These are phyloP conservation scores for Crioceris asparagi DNA, from an alignment of 2,888 invertebrate genomes.

Conservation along the genomic window DNA sequence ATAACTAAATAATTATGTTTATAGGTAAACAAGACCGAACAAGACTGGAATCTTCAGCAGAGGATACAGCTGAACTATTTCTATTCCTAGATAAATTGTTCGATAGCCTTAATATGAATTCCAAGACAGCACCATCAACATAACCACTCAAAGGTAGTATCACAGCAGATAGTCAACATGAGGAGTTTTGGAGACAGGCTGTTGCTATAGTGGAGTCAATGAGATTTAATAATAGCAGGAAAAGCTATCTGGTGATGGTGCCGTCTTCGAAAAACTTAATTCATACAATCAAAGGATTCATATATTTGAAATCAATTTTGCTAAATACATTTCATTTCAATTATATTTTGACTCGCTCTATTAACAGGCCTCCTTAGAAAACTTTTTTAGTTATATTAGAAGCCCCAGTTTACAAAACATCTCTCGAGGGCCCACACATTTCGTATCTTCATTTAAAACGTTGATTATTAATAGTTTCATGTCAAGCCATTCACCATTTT, in stretches of 20 bases:
- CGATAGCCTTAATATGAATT: constrained; percentile 14
- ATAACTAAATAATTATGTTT: constrained; percentile 1
- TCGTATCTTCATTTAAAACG: constrained; percentile 12
- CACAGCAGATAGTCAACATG: constrained; percentile 9
- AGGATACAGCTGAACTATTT: constrained; percentile 15
- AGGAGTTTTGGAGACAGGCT: constrained; percentile 10
- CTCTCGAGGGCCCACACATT: constrained; percentile 6
- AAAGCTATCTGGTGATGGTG: too few relatives aligned
- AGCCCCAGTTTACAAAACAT: constrained; percentile 3
- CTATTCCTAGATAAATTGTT: constrained; percentile 16
- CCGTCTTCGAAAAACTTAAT: constrained; percentile 11
- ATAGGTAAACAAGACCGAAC: constrained; percentile 2
- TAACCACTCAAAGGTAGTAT: constrained; percentile 13
- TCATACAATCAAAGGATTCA: constrained; percentile 12
- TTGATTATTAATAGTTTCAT: constrained; percentile 16
- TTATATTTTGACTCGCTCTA: neutral
- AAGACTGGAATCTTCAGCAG: constrained; percentile 5
- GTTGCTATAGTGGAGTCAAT: constrained; percentile 8
- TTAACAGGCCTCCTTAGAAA: constrained; percentile 15
- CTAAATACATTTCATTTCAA: constrained; percentile 3
- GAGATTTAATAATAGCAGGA: constrained; percentile 7
- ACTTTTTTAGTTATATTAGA: constrained; percentile 7
- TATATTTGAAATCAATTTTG: constrained; percentile 7
- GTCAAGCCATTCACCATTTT: constrained; percentile 12
- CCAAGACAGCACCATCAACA: constrained; percentile 1